phyloP scores from a whole-genome alignment of 2,113 vertebrate genomes.

The Ginglymostoma cirratum region DNA sequence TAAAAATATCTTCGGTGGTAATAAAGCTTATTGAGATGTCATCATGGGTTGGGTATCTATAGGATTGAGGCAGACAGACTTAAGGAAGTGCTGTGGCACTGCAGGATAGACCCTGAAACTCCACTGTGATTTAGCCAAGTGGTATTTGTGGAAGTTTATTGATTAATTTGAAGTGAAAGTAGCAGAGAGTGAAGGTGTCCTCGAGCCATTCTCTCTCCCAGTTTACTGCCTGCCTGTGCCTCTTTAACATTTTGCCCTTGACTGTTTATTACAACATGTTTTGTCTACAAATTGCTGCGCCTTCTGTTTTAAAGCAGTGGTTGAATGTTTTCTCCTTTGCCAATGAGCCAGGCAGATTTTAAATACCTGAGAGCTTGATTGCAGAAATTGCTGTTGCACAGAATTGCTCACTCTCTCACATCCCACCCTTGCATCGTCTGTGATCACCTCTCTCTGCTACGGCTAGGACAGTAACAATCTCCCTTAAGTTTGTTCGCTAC shows the following conservation, averaged over 20 bases:
- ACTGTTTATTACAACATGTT: neutral
- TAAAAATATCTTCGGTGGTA: slow-evolving; percentile 10
- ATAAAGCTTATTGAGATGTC: neutral
- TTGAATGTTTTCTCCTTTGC: no score
- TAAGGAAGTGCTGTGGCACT: no score
- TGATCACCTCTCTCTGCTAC: neutral
- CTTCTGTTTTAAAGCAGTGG: neutral
- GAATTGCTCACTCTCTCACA: neutral
- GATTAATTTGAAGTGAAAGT: neutral
- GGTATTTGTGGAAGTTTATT: neutral
- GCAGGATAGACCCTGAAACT: neutral
- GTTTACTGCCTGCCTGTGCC: neutral
- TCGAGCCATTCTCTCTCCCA: neutral
- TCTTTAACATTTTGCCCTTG: slow-evolving; percentile 25
- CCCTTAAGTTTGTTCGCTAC: accelerated
- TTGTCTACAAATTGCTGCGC: neutral
- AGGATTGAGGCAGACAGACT: neutral
- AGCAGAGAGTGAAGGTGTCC: neutral
- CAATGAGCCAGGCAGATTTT: slow-evolving; percentile 15
- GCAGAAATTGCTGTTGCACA: neutral
- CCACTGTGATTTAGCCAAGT: neutral
- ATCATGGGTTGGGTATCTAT: neutral
- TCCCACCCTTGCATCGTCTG: neutral
- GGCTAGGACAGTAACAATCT: neutral
- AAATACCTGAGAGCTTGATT: neutral